phyloP scores from a whole-genome alignment of 2,113 vertebrate species.

The Saguinus midas region DNA sequence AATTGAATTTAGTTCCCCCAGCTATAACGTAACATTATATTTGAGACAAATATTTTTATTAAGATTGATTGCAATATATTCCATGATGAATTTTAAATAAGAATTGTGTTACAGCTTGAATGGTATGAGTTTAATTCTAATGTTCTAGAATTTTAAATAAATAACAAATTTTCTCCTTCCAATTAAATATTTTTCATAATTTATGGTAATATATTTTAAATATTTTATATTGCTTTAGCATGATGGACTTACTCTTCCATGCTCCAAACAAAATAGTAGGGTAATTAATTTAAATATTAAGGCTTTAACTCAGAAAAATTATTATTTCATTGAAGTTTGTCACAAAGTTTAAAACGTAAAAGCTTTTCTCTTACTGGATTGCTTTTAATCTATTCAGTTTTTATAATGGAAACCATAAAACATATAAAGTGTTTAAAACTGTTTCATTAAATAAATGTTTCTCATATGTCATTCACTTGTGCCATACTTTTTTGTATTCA shows the following conservation, averaged over 20 bases:
- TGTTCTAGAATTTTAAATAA: not conserved
- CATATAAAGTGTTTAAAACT: not conserved
- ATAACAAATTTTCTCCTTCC: not conserved
- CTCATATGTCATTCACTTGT: not conserved
- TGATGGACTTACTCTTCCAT: not conserved
- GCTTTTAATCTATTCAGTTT: not conserved
- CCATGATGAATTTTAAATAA: not conserved
- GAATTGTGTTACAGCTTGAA: not conserved
- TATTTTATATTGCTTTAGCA: not conserved
- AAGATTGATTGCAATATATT: not conserved
- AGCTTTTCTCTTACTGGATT: not conserved
- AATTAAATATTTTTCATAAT: slow-evolving; percentile 5
- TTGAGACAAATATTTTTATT: not conserved
- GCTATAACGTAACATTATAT: not conserved
- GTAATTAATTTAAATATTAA: not conserved
- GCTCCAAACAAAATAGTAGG: not conserved
- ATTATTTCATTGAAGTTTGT: not conserved
- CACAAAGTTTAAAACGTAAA: slow-evolving; percentile 5
- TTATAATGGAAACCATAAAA: not conserved
- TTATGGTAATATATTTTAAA: not conserved
- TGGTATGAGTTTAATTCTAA: not conserved
- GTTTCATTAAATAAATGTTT: not conserved
- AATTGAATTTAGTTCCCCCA: not conserved
- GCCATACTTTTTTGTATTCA: not conserved
- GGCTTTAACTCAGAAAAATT: not conserved